A percentile compares a stretch with the other conserved stretches of the same genome.
Evolutionary conservation across 1,140 invertebrate species (phyloP).

Genomic region (Sinonovacula constricta): DNA sequence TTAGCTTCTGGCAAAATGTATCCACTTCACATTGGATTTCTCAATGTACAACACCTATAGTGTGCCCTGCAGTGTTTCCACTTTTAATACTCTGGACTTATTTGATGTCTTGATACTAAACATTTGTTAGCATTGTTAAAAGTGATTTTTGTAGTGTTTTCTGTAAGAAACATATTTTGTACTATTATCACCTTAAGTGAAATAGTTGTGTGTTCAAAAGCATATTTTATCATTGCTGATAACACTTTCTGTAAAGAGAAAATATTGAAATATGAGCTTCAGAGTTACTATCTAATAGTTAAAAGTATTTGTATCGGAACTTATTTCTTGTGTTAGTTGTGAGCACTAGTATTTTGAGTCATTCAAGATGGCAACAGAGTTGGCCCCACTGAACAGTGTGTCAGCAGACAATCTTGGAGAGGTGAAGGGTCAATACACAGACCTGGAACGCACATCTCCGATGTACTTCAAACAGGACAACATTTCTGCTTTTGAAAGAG

Average conservation of each 20-base stretch:
- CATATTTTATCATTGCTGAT: too few species aligned
- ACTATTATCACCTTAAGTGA: too few species aligned
- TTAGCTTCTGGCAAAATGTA: conserved; percentile 46
- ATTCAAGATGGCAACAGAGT: conserved; percentile 43
- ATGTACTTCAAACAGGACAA: conserved; percentile 34
- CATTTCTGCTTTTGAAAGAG: conserved; percentile 43
- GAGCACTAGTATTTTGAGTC: too few species aligned
- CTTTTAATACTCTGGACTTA: too few species aligned
- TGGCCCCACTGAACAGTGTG: conserved; percentile 1
- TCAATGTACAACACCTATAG: not conserved
- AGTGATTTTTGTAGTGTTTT: conserved; percentile 20
- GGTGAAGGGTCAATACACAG: conserved; percentile 40
- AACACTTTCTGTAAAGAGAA: too few species aligned
- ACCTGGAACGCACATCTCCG: conserved; percentile 32
- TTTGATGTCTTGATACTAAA: too few species aligned
- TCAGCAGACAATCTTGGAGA: conserved; percentile 13
- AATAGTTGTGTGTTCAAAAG: too few species aligned
- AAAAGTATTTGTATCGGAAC: too few species aligned
- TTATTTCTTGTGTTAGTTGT: too few species aligned
- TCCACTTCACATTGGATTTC: not conserved
- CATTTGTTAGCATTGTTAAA: too few species aligned
- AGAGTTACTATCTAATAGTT: too few species aligned
- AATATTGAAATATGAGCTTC: too few species aligned
- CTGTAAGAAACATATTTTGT: conserved; percentile 13
- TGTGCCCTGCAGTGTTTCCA: not conserved